Conservation (phyloP, 1,140 invertebrate species). For the Mactra quadrangularis region DNA sequence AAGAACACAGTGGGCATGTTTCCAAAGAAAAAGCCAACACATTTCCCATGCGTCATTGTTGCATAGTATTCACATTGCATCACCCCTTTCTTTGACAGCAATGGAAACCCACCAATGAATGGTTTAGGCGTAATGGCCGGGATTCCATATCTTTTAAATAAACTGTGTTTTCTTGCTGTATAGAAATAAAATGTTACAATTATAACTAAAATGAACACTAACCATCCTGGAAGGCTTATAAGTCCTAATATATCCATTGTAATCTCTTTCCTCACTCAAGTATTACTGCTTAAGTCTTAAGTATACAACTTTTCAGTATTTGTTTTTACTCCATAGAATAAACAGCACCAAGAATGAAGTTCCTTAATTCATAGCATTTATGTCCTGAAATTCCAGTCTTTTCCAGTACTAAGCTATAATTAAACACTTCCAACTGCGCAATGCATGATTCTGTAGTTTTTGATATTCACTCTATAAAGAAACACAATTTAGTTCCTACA, state of each 20-base stretch:
- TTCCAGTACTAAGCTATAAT: too few species aligned
- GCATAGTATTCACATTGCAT: conserved; percentile 34
- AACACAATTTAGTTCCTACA: too few species aligned
- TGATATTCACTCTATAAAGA: too few species aligned
- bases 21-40: conserved; percentile 47
- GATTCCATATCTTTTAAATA: conserved; percentile 37
- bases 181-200: conserved; percentile 32
- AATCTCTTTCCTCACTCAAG: too few species aligned
- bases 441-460: too few species aligned
- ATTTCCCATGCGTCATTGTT: conserved; percentile 40
- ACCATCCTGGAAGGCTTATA: conserved; percentile 32
- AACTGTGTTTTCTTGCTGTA: conserved; percentile 44
- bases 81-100: conserved; percentile 25
- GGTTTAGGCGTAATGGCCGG: conserved; percentile 11
- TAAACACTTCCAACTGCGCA: too few species aligned
- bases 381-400: too few species aligned
- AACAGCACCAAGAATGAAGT: too few species aligned
- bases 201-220: conserved; percentile 9
- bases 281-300: too few species aligned
- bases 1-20: conserved; percentile 49
- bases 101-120: conserved; percentile 37
- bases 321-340: too few species aligned
- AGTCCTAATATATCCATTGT: conserved; percentile 31
- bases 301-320: too few species aligned
- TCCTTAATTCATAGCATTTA: too few species aligned